Base-by-base conservation (phyloP, 2,888 invertebrate genomes). In the Calameuta pallipes region DNA sequence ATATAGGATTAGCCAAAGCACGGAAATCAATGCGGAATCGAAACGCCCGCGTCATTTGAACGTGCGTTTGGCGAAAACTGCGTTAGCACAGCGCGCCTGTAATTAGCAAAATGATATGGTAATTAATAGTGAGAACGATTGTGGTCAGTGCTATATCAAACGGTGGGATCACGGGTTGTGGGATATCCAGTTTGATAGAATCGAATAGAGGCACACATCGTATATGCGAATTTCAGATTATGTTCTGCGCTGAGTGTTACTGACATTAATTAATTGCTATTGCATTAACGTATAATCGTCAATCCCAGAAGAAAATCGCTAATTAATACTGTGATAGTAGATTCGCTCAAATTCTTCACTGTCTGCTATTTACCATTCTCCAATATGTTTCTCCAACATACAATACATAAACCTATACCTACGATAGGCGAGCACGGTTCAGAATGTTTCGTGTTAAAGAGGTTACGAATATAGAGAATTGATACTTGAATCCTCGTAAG, bases 31-130 rank as follows among this genome's bases (percentile, higher is more conserved):
- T 56, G 56, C 56, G 56, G 23, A 56, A 56, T 56, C 56, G 56
- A 23, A 56, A 56, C 23, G 56, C 23, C 23, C 23, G 23, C 56
- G 9, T 23, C 2, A 56, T 56, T 56, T 23, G 56, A 56, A 56
- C 23, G 31, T n/a, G 35, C 15, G 41, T 36, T 34, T 69, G 56
- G 36, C 56, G 23, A 56, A 69, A 69, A 79, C 30, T 71, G 35
- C 31, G 37, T 37, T 74, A 69, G 75, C 77, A 75, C 81, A 83
- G 82, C 77, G 76, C 76, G 31, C 71, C 76, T 56, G 80, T 78
- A 84, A 85, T 85, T 85, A 85, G 82, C 84, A 80, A 84, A 84
- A 83, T 77, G 76, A 78, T 75, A 80, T 74, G 78, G 37, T 76
- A 82, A 85, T 83, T 85, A 82, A 83, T 84, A 84, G 84, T 36